Evolutionary conservation across 2,113 vertebrate genomes (phyloP), one percentile per base, ranked within the genome.

Genomic region (Phrynocephalus versicolor): DNA sequence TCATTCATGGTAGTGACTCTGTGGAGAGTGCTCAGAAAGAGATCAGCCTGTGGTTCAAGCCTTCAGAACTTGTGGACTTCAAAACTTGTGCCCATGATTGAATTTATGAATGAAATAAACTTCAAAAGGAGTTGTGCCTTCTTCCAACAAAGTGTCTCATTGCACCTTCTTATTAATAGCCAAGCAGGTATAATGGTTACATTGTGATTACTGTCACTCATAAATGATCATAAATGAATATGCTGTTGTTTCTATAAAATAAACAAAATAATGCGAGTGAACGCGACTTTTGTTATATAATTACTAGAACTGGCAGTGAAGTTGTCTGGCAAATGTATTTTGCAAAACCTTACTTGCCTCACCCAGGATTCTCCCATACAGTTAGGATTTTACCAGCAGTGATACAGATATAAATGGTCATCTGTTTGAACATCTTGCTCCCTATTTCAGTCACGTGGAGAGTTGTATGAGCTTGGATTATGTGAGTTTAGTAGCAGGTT

Each of bases 1-100:
- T 99, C 94, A 98, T 99, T 93, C 98, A 99, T 0, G 98, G 98
- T 95, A 99, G 98, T 0, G 98, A 99, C 91, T 98, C 98, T 0
- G 97, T 98, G 21, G 95, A 98, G 8, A 99, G 98, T 3, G 98
- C 98, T 1, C 96, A 97, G 77, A 97, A 96, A 74, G 98, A 99
- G 92, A 98, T 99, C 77, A 91, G 80, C 88, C 95, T 99, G 81
- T 99, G 98, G 98, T 99, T 99, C 94, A 96, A 96, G 45, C 94
- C 96, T 0, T 84, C 94, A 0, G 98, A 99, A 93, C 89, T 99
- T 89, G 81, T 94, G 0, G 92, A 92, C 86, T 99, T 96, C 94
- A 96, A 95, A 0, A 94, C 96, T 88, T 98, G 97, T 92, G 97
- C 97, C 64, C 92, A 96, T 0, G 91, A 93, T 80, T 99, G 98